Evolutionary conservation across 1,140 invertebrate genomes (phyloP).

Genomic region (Zaprionus kolodkinae): DNA sequence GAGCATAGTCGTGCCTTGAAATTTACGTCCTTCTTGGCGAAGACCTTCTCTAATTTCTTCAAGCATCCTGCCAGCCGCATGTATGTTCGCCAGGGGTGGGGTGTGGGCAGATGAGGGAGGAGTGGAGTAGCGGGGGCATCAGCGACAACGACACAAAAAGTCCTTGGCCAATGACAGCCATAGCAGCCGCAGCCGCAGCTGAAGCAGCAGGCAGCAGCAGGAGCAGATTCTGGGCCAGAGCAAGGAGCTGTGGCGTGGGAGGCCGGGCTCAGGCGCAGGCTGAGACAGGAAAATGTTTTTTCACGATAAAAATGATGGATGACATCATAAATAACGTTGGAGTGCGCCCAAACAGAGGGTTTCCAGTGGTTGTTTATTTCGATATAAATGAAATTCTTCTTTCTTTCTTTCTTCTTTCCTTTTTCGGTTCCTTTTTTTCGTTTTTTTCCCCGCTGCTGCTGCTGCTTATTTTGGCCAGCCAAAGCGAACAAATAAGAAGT

Average conservation of each 20-base stretch:
- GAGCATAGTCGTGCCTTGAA: slow-evolving; percentile 63
- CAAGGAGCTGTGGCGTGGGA: slow-evolving; percentile 43
- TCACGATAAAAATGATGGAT: slow-evolving; percentile 84
- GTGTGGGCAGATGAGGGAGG: neutral
- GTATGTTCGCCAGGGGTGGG: slow-evolving; percentile 49
- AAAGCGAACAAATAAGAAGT: slow-evolving; percentile 65
- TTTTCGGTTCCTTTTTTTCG: slow-evolving; percentile 53
- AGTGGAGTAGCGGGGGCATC: slow-evolving; percentile 50
- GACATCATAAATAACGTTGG: slow-evolving; percentile 84
- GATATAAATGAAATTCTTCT: slow-evolving; percentile 83
- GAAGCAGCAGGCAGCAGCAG: slow-evolving; percentile 32
- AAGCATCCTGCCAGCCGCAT: slow-evolving; percentile 62
- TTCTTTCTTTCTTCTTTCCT: slow-evolving; percentile 44
- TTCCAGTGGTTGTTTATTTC: slow-evolving; percentile 84
- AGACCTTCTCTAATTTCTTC: slow-evolving; percentile 80
- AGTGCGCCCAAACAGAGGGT: slow-evolving; percentile 81
- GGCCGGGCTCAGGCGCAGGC: slow-evolving; percentile 61
- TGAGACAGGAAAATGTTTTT: slow-evolving; percentile 84
- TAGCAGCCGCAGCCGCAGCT: slow-evolving; percentile 28
- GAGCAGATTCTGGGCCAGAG: slow-evolving; percentile 29
- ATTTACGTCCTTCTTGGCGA: slow-evolving; percentile 79
- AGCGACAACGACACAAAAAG: slow-evolving; percentile 80
- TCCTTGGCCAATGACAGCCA: slow-evolving; percentile 76
- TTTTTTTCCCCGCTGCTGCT: slow-evolving; percentile 47
- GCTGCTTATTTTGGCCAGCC: slow-evolving; percentile 59